Evolutionary conservation across 1,140 invertebrate species (phyloP).

Genomic region (Nomia melanderi): DNA sequence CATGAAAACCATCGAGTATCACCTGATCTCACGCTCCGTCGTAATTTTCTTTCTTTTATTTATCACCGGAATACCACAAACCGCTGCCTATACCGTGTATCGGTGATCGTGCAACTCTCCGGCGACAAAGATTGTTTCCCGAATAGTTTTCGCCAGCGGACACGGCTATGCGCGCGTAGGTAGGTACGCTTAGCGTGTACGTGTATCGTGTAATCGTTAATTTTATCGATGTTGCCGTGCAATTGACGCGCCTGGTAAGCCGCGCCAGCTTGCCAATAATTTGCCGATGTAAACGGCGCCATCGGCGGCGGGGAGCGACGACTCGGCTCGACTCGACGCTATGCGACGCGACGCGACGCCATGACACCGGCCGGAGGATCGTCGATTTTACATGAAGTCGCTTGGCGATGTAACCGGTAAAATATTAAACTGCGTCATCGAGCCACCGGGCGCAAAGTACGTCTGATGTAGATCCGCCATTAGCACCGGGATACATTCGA

Average conservation of each 20-base stretch:
- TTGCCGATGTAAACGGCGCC: conserved; percentile 51
- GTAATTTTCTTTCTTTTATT: too few relatives aligned
- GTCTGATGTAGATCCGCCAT: conserved; percentile 30
- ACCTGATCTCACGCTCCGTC: too few relatives aligned
- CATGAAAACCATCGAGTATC: too few relatives aligned
- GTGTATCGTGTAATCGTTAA: conserved; percentile 57
- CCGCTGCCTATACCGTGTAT: too few relatives aligned
- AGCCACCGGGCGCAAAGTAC: conserved; percentile 21
- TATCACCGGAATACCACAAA: too few relatives aligned
- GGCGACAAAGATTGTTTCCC: conserved; percentile 1
- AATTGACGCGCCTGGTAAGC: conserved; percentile 56
- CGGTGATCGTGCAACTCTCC: background rate
- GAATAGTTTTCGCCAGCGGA: background rate
- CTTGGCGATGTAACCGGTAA: conserved; percentile 19
- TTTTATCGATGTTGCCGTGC: conserved; percentile 62
- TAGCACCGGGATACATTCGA: conserved; percentile 3
- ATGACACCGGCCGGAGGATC: conserved; percentile 18
- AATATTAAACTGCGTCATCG: conserved; percentile 51
- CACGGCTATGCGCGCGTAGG: background rate
- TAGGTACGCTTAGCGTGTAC: too few relatives aligned
- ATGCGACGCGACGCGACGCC: too few relatives aligned
- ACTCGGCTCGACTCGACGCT: too few relatives aligned
- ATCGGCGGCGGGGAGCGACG: conserved; percentile 38
- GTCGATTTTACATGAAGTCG: conserved; percentile 52
- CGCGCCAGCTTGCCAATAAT: conserved; percentile 62